Evolutionary conservation across 2,888 invertebrate species (phyloP).

Genomic region (Vesta saturnalis): DNA sequence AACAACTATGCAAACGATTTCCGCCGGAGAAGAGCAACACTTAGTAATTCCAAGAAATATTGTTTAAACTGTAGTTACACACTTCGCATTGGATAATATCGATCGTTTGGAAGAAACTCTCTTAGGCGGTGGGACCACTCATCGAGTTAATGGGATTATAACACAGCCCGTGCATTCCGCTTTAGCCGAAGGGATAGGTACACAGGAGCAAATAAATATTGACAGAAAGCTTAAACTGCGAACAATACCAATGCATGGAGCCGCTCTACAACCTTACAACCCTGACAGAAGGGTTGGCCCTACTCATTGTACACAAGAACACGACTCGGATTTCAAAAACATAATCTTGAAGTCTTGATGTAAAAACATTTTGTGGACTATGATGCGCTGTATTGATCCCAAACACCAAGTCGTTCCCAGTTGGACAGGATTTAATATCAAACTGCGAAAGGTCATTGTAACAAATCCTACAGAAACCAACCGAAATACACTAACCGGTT

Average conservation of each 20-base stretch:
- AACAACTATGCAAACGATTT: background rate
- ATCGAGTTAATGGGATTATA: background rate
- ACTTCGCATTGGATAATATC: background rate
- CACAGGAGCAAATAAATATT: no score
- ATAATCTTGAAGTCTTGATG: background rate
- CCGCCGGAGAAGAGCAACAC: no score
- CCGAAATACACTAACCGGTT: no score
- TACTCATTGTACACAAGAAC: background rate
- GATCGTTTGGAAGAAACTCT: background rate
- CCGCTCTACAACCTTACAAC: no score
- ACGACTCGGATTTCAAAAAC: background rate
- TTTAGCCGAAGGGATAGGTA: no score
- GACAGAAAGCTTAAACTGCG: background rate
- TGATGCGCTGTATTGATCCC: no score
- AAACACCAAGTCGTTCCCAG: no score
- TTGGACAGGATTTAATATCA: background rate
- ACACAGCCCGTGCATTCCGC: no score
- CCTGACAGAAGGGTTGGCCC: background rate
- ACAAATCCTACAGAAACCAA: background rate
- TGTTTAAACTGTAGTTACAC: background rate
- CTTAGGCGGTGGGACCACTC: background rate
- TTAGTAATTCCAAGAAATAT: no score
- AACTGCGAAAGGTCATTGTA: background rate
- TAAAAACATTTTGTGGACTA: background rate
- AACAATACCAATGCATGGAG: background rate